phyloP scores from a whole-genome alignment of 1,140 invertebrate species.

The Neuroterus valhalla region DNA sequence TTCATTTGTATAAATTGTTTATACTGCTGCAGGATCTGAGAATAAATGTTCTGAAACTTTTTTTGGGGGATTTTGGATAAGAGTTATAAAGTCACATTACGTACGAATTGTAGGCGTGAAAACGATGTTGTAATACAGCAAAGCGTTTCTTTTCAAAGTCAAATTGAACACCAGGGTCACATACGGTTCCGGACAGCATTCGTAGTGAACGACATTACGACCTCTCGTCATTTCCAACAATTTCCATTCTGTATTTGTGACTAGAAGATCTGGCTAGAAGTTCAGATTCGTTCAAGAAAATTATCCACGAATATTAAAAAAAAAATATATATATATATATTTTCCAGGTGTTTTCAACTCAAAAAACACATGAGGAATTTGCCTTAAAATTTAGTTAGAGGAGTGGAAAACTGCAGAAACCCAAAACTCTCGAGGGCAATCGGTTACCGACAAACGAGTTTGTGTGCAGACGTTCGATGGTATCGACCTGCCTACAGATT shows the following conservation, averaged over 20 bases:
- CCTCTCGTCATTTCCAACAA: slow-evolving; percentile 69
- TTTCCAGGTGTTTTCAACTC: not conserved
- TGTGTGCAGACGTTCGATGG: too few species aligned
- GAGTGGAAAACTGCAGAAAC: too few species aligned
- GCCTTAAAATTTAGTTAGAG: too few species aligned
- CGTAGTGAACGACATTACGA: slow-evolving; percentile 71
- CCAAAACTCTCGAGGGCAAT: too few species aligned
- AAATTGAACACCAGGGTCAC: slow-evolving; percentile 75
- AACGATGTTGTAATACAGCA: slow-evolving; percentile 78
- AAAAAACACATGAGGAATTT: too few species aligned
- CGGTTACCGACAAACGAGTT: too few species aligned
- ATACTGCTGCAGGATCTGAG: too few species aligned
- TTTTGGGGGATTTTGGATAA: not conserved
- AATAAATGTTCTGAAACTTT: too few species aligned
- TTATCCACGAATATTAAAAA: not conserved
- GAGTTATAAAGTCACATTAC: slow-evolving; percentile 32
- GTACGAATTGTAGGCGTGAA: slow-evolving; percentile 79
- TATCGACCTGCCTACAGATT: too few species aligned
- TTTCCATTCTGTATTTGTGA: slow-evolving; percentile 78
- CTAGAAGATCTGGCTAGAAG: slow-evolving; percentile 44
- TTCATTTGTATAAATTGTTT: too few species aligned
- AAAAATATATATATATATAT: not conserved
- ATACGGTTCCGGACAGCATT: slow-evolving; percentile 77
- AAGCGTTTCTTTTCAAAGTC: slow-evolving; percentile 76
- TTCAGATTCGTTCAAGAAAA: slow-evolving; percentile 5